A percentile compares a stretch with the other conserved stretches of the same genome.
Conservation (phyloP, 2,888 invertebrate genomes). For the Copidosoma aretas region DNA sequence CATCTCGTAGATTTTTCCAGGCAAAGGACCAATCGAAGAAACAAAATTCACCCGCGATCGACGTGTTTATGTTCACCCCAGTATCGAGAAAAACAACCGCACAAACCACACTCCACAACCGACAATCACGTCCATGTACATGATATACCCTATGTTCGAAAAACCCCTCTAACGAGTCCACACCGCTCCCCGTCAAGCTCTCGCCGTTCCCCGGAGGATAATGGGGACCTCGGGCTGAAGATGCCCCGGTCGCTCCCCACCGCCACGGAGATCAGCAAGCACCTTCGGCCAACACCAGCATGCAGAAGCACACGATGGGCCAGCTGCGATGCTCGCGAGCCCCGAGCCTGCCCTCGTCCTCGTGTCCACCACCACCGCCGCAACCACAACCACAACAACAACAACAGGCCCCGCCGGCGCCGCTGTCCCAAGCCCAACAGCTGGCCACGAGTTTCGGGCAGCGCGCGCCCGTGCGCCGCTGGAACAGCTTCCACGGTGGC, state of each 20-base stretch:
- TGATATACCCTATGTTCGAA: too few relatives aligned
- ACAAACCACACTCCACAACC: too few relatives aligned
- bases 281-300: conserved; percentile 42
- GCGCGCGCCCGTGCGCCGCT: conserved; percentile 62
- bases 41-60: too few relatives aligned
- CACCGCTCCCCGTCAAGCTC: background rate
- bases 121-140: too few relatives aligned
- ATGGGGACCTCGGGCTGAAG: conserved; percentile 32
- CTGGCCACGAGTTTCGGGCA: conserved; percentile 38
- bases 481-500: conserved; percentile 63
- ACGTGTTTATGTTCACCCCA: too few relatives aligned
- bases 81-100: too few relatives aligned
- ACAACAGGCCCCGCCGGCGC: background rate
- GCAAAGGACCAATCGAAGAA: too few relatives aligned
- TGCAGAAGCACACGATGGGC: conserved; percentile 60
- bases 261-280: background rate
- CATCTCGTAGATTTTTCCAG: too few relatives aligned
- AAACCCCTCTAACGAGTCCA: too few relatives aligned
- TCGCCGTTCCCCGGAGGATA: background rate
- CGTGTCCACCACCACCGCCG: conserved; percentile 29
- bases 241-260: conserved; percentile 1
- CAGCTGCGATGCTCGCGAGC: conserved; percentile 53
- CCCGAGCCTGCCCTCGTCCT: conserved; percentile 36
- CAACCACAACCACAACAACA: conserved; percentile 49
- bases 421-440: conserved; percentile 48